Evolutionary conservation across 1,140 invertebrate species (phyloP).

Genomic region (Zaprionus gabonicus): DNA sequence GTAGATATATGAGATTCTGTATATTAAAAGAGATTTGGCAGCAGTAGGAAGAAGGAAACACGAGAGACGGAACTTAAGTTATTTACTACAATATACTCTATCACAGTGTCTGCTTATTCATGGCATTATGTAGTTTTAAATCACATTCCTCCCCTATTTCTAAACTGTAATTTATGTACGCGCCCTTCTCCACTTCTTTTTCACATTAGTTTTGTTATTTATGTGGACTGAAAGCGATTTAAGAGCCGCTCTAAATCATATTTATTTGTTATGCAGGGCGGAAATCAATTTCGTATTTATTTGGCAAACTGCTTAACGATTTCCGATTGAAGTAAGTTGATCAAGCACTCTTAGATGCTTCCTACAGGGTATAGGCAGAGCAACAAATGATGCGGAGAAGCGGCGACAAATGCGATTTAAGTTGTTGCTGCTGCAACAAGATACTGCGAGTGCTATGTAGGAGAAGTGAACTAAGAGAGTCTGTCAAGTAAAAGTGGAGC

Average conservation of each 20-base stretch:
- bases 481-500: constrained; percentile 39
- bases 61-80: no score
- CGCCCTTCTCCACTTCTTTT: neutral
- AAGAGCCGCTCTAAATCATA: neutral
- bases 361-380: constrained; percentile 16
- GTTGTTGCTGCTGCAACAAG: constrained; percentile 24
- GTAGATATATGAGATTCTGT: no score
- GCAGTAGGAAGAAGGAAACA: no score
- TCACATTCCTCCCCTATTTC: neutral
- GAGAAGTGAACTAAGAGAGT: constrained; percentile 9
- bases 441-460: neutral
- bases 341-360: no score
- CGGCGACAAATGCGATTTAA: constrained; percentile 59
- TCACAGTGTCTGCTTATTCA: neutral
- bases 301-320: neutral
- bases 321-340: neutral
- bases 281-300: constrained; percentile 2
- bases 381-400: constrained; percentile 32
- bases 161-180: neutral
- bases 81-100: no score
- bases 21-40: no score
- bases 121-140: neutral
- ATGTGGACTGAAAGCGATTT: neutral
- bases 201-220: neutral
- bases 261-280: neutral